Conservation (phyloP, 2,888 invertebrate genomes). For the Lasioglossum villosulum region DNA sequence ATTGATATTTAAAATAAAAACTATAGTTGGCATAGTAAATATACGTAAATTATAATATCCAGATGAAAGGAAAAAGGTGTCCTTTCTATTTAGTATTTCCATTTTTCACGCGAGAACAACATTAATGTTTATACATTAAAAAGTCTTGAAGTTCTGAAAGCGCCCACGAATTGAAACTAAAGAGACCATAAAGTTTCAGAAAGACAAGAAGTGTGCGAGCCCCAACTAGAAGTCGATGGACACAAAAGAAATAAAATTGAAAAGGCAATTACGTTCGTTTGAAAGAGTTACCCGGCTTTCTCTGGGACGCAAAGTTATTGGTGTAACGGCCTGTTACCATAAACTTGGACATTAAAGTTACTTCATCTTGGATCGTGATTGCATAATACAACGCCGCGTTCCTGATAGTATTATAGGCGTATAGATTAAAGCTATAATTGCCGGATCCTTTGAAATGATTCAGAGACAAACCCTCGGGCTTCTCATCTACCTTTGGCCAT, state of each 20-base stretch:
- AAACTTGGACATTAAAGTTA: constrained; percentile 17
- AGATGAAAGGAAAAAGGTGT: no score
- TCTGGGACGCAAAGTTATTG: background rate
- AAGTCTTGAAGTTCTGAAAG: background rate
- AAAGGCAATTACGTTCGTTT: background rate
- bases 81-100: no score
- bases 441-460: constrained; percentile 3
- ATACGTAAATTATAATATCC: no score
- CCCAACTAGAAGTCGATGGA: background rate
- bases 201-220: background rate
- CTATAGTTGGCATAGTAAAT: no score
- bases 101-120: background rate
- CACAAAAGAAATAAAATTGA: background rate
- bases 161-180: background rate
- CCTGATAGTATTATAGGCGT: background rate
- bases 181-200: background rate
- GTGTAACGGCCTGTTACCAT: constrained; percentile 18
- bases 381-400: constrained; percentile 7
- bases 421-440: constrained; percentile 16
- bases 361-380: constrained; percentile 12
- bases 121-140: background rate
- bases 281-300: background rate
- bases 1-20: no score
- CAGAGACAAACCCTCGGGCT: background rate
- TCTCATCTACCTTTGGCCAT: background rate